These are phyloP conservation scores for Takifugu rubripes DNA, from an alignment of 2,797 vertebrate genomes.

Conservation along the genomic window DNA sequence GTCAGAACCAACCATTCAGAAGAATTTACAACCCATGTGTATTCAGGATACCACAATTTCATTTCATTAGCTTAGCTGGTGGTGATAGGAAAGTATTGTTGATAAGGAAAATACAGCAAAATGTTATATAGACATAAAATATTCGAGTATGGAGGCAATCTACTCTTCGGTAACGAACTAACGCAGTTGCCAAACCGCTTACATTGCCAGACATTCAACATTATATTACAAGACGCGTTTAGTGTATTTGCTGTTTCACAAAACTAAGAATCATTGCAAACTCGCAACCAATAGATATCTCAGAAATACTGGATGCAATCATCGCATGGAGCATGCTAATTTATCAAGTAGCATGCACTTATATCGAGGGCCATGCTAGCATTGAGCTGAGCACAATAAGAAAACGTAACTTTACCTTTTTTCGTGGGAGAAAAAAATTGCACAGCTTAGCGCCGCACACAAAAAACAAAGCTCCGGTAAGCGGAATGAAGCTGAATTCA, in stretches of 20 bases:
- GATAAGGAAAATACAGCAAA: background rate
- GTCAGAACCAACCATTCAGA: background rate
- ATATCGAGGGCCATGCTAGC: slow-evolving; percentile 43
- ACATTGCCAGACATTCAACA: too few relatives aligned
- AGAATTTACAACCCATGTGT: background rate
- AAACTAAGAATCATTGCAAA: background rate
- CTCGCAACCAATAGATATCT: too few relatives aligned
- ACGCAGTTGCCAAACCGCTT: background rate
- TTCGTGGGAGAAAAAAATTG: slow-evolving; percentile 12
- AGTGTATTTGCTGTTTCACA: background rate
- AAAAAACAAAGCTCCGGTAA: background rate
- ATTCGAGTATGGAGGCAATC: background rate
- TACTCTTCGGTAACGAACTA: background rate
- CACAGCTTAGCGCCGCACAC: background rate
- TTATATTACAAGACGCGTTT: background rate
- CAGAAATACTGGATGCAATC: too few relatives aligned
- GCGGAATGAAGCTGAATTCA: background rate
- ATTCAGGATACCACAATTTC: background rate
- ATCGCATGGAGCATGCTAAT: too few relatives aligned
- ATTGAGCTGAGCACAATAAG: background rate
- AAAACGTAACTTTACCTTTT: slow-evolving; percentile 49
- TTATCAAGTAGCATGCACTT: slow-evolving; percentile 5
- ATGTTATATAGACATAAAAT: background rate
- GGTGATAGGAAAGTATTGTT: background rate
- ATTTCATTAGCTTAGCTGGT: background rate